Base-by-base conservation (phyloP, 2,797 vertebrate species). In the Remorina albescens region DNA sequence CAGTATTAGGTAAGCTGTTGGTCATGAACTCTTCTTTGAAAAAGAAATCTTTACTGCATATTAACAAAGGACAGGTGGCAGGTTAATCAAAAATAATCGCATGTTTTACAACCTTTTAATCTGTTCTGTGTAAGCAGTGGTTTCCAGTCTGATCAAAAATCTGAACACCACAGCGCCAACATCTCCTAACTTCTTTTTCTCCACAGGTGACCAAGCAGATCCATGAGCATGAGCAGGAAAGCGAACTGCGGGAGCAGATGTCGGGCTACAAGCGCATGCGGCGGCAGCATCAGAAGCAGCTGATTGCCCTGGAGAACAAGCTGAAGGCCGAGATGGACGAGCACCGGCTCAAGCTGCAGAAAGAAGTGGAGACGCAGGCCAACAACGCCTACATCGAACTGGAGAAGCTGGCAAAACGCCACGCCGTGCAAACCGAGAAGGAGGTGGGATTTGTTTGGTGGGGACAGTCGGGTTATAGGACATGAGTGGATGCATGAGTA, bases 241-340 rank as follows among this genome's bases (percentile, higher is more conserved):
- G 96, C 91, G 98, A 99, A 95, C 95, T 99, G 90, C 98, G 98
- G 85, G 98, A 99, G 96, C 98, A 99, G 96, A 99, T 99, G 98
- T 99, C 98, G 78, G 98, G 98, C 91, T 99, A 99, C 95, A 99
- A 99, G 93, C 97, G 98, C 90, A 99, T 99, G 98, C 96, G 98
- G 90, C 96, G 98, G 94, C 98, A 99, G 95, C 98, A 99, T 96
- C 98, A 99, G 96, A 99, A 99, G 96, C 98, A 99, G 97, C 96
- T 99, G 95, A 99, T 99, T 91, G 98, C 98, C 90, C 95, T 99
- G 96, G 98, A 99, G 92, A 99, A 99, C 95, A 99, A 99, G 95
- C 95, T 99, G 92, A 99, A 99, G 96, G 96, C 98, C 72, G 98
- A 99, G 95, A 99, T 99, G 97, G 98, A 99, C 85, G 98, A 99